phyloP scores from a whole-genome alignment of 1,140 invertebrate genomes.

The Macrobrachium rosenbergii region DNA sequence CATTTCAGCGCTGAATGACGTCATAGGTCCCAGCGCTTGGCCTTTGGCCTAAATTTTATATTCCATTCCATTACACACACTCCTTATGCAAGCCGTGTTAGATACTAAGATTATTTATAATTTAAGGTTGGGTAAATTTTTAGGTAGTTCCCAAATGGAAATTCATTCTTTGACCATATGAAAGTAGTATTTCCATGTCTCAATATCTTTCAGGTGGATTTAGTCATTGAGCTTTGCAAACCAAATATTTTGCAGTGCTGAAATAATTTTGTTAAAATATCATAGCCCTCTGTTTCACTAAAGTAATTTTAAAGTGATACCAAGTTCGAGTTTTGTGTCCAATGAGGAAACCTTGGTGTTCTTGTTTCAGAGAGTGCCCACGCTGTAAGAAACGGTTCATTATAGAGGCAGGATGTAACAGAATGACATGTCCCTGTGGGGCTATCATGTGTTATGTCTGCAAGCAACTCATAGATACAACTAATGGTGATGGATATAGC shows the following conservation, averaged over 20 bases:
- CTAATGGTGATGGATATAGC: constrained; percentile 76
- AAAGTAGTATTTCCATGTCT: no score
- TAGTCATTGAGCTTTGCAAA: background rate
- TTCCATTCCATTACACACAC: no score
- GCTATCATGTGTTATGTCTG: constrained; percentile 80
- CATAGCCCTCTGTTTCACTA: background rate
- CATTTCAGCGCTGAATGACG: no score
- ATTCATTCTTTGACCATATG: no score
- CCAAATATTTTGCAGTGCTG: background rate
- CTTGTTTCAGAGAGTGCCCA: constrained; percentile 73
- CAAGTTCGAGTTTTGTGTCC: no score
- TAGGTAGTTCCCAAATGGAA: no score
- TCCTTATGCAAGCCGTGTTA: no score
- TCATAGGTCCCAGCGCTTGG: no score
- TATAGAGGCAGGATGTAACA: constrained; percentile 79
- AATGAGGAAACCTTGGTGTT: background rate
- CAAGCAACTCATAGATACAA: constrained; percentile 71
- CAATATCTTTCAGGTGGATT: background rate
- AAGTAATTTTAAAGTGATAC: background rate
- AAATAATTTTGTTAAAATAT: background rate
- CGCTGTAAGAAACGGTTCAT: constrained; percentile 76
- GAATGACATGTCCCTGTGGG: constrained; percentile 79
- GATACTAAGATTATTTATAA: no score
- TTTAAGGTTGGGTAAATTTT: no score
- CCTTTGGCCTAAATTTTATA: no score